These are phyloP conservation scores for Toxotes lorentzi DNA, from an alignment of 2,797 vertebrate species.

Conservation along the genomic window DNA sequence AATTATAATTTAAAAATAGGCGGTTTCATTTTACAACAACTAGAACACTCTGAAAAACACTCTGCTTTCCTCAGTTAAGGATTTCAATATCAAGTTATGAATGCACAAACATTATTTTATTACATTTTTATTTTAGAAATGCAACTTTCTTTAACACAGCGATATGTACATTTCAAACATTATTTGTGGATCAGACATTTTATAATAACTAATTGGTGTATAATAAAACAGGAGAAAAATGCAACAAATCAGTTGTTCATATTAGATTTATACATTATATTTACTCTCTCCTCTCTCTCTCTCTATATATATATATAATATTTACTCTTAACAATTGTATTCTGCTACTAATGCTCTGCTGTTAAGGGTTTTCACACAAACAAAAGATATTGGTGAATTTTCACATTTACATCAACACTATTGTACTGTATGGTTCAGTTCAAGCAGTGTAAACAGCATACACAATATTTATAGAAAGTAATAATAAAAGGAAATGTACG, in stretches of 20 bases:
- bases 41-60: neutral
- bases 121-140: constrained; percentile 20
- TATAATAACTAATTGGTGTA: too few relatives aligned
- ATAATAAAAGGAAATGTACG: neutral
- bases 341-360: too few relatives aligned
- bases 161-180: neutral
- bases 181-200: neutral
- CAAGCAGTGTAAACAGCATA: constrained; percentile 6
- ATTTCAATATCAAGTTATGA: neutral
- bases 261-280: neutral
- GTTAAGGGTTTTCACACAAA: neutral
- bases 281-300: too few relatives aligned
- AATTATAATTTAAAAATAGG: neutral
- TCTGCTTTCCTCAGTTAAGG: neutral
- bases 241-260: too few relatives aligned
- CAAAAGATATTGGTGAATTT: neutral
- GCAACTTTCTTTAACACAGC: neutral
- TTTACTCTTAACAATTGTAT: too few relatives aligned
- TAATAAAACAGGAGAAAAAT: neutral
- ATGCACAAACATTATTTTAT: neutral
- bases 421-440: neutral
- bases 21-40: neutral
- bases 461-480: neutral
- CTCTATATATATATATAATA: too few relatives aligned
- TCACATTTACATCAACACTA: neutral